These are phyloP conservation scores for Myotis daubentonii DNA, from an alignment of 2,797 vertebrate species.

Conservation along the genomic window DNA sequence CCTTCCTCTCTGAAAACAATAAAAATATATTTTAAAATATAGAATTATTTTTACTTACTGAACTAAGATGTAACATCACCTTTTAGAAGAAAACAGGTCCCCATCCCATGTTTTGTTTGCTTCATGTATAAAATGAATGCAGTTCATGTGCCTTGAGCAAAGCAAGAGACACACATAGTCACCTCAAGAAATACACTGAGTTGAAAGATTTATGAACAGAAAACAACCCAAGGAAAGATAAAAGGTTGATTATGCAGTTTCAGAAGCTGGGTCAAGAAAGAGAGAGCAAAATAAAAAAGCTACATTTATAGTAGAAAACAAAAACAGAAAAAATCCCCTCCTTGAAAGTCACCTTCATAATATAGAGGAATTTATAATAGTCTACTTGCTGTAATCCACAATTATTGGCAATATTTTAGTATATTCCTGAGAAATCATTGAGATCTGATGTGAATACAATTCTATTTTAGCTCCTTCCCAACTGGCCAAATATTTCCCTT, in stretches of 20 bases:
- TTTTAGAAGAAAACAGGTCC: constrained; percentile 49
- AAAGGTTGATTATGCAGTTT: not conserved
- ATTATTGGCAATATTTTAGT: not conserved
- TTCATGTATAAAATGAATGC: constrained; percentile 52
- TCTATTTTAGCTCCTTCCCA: not conserved
- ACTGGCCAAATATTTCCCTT: not conserved
- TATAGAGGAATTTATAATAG: constrained; percentile 27
- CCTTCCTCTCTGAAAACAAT: no score
- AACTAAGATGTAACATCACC: constrained; percentile 36
- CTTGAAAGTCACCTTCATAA: not conserved
- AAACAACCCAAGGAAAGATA: not conserved
- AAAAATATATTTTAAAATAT: no score
- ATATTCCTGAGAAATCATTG: not conserved
- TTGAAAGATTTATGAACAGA: constrained; percentile 13
- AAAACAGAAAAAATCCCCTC: constrained; percentile 6
- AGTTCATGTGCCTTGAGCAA: constrained; percentile 13
- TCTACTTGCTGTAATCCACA: not conserved
- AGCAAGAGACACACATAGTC: not conserved
- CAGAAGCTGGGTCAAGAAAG: constrained; percentile 20
- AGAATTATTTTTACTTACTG: constrained; percentile 48
- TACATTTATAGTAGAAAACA: constrained; percentile 22
- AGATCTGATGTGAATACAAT: not conserved
- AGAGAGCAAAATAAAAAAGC: not conserved
- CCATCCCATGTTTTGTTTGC: not conserved
- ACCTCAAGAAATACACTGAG: not conserved